A percentile compares a stretch with the other conserved stretches of the same genome.
Conservation (phyloP, 2,113 vertebrate species). For the Centrocercus urophasianus region DNA sequence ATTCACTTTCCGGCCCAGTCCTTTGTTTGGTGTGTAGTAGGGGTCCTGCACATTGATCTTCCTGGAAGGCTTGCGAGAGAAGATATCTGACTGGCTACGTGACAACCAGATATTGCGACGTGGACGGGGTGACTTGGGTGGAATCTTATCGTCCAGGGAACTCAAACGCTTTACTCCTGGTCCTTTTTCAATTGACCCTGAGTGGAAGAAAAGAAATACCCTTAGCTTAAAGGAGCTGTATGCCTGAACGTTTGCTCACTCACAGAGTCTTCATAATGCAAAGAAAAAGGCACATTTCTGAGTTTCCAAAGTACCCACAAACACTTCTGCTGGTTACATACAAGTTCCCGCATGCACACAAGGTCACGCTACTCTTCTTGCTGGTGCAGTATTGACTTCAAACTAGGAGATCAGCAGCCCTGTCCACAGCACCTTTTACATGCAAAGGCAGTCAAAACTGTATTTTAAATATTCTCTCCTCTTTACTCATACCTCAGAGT, state of each 20-base stretch:
- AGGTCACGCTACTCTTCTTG: not conserved
- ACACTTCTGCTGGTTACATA: not conserved
- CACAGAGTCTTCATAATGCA: not conserved
- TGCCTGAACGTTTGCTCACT: not conserved
- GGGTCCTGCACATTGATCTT: slow-evolving; percentile 94
- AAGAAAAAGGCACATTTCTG: not conserved
- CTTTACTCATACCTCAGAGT: not conserved
- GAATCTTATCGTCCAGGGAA: slow-evolving; percentile 91
- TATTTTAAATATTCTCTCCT: not conserved
- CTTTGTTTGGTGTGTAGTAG: slow-evolving; percentile 85
- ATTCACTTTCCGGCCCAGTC: slow-evolving; percentile 87
- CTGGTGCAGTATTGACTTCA: not conserved
- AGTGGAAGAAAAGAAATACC: slow-evolving; percentile 49
- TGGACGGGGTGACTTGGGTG: slow-evolving; percentile 92
- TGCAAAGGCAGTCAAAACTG: not conserved
- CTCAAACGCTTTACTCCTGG: slow-evolving; percentile 90
- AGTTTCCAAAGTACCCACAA: not conserved
- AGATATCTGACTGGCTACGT: slow-evolving; percentile 96
- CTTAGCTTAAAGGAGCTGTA: not conserved
- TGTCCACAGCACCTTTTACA: not conserved
- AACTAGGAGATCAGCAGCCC: not conserved
- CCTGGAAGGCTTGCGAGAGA: slow-evolving; percentile 87
- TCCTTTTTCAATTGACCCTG: slow-evolving; percentile 86
- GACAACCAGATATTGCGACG: slow-evolving; percentile 93
- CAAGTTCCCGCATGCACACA: slow-evolving; percentile 2